A percentile compares a stretch with the other conserved stretches of the same genome.
Conservation (phyloP, 2,113 vertebrate species). For the Paramisgurnus dabryanus region DNA sequence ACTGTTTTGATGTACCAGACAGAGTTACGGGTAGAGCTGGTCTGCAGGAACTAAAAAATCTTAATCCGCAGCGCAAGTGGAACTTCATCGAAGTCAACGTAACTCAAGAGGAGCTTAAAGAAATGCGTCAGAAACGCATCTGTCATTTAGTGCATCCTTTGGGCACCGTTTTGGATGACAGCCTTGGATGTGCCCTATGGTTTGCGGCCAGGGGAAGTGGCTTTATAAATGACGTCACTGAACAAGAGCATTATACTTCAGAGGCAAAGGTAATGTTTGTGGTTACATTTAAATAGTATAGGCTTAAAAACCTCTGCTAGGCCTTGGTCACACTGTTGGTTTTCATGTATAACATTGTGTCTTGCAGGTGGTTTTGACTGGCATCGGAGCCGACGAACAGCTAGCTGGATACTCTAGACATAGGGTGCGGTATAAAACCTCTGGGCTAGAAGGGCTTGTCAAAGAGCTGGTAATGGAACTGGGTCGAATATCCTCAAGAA, state of each 20-base stretch:
- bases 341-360: neutral
- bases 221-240: constrained; percentile 61
- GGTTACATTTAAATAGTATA: neutral
- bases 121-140: constrained; percentile 74
- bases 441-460: constrained; percentile 79
- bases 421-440: constrained; percentile 76
- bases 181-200: constrained; percentile 96
- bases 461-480: constrained; percentile 89
- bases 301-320: neutral
- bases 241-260: constrained; percentile 74
- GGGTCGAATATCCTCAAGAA: constrained; percentile 87
- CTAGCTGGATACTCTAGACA: constrained; percentile 95
- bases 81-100: constrained; percentile 94
- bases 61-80: constrained; percentile 84
- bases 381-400: constrained; percentile 95
- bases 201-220: constrained; percentile 90
- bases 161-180: constrained; percentile 92
- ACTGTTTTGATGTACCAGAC: constrained; percentile 83
- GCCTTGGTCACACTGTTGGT: neutral
- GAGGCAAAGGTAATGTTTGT: constrained; percentile 81
- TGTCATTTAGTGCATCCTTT: constrained; percentile 83
- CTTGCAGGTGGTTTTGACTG: constrained; percentile 86
- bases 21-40: constrained; percentile 86
- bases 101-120: constrained; percentile 82
- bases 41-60: constrained; percentile 78